These are phyloP conservation scores for Phalloptychus januarius DNA, from an alignment of 2,797 vertebrate genomes.

Conservation along the genomic window DNA sequence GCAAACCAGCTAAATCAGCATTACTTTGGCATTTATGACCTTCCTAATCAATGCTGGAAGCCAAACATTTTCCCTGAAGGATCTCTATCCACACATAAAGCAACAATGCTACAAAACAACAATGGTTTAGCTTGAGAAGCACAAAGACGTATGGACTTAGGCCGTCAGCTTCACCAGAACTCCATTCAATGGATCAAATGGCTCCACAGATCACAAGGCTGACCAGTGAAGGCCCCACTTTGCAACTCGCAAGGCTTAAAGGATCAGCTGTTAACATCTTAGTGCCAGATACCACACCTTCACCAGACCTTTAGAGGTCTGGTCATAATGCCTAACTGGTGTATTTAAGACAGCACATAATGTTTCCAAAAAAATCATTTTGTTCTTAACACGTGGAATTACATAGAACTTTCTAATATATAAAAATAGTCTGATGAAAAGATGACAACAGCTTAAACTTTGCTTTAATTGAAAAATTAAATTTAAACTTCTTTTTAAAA, in stretches of 20 bases:
- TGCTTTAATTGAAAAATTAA: not conserved
- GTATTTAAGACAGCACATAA: not conserved
- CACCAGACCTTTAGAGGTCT: not conserved
- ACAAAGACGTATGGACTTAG: not conserved
- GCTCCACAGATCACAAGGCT: not conserved
- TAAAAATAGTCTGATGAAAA: not conserved
- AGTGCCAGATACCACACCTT: constrained; percentile 1
- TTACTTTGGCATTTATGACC: too few relatives aligned
- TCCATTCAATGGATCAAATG: not conserved
- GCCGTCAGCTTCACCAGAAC: not conserved
- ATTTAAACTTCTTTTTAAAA: not conserved
- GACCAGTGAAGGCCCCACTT: not conserved
- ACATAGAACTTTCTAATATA: not conserved
- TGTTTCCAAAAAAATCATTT: not conserved
- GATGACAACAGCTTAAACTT: not conserved
- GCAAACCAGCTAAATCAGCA: not conserved
- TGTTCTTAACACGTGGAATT: not conserved
- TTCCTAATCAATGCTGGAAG: not conserved
- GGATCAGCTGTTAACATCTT: not conserved
- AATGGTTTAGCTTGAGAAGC: not conserved
- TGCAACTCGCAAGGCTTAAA: not conserved
- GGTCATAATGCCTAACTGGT: not conserved
- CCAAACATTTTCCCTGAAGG: not conserved
- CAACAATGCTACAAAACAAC: not conserved
- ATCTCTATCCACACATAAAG: not conserved